Evolutionary conservation across 2,113 vertebrate species (phyloP), one percentile per base, ranked within the genome.

Genomic region (Cyprinus carpio): DNA sequence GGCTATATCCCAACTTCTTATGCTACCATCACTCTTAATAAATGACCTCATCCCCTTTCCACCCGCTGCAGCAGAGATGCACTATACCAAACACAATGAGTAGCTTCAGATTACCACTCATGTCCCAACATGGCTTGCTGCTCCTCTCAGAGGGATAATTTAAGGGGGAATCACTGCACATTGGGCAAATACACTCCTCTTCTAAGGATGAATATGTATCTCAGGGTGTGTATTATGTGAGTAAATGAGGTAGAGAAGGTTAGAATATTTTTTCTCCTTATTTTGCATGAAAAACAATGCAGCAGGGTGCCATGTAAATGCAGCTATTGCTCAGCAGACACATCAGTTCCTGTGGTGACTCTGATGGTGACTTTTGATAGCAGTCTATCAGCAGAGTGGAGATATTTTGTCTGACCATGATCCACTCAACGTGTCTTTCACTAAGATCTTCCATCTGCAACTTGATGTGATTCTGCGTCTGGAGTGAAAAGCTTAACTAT

Each of bases 1-100:
- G 96, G 96, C 86, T 97, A 97, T 31, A 96, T 97, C 75, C 96
- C 96, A 60, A 96, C 96, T 13, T 97, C 96, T 82, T 97, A 97
- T 64, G 95, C 96, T 89, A 93, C 91, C 18, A 94, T 97, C 90
- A 88, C 81, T 1, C 91, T 96, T 65, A 94, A 92, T 89, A 92
- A 94, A 90, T 95, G 92, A 94, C 75, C 71, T 69, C 49, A 37
- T 54, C 2, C 16, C 56, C 16, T 46, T 16, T 25, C 15, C 31
- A 65, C 16, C 43, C 34, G 1, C 60, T 16, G 37, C 51, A 23
- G 34, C 27, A 34, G 67, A 40, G 58, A 72, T 15, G 77, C 15
- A 49, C 75, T 20, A n/a, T 67, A 72, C 69, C 81, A 46, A 56
- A 65, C 85, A 54, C 31, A 37, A 77, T 27, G 72, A 78, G 46